Base-by-base conservation (phyloP, 2,888 invertebrate genomes). In the Trachelus troglodyta region DNA sequence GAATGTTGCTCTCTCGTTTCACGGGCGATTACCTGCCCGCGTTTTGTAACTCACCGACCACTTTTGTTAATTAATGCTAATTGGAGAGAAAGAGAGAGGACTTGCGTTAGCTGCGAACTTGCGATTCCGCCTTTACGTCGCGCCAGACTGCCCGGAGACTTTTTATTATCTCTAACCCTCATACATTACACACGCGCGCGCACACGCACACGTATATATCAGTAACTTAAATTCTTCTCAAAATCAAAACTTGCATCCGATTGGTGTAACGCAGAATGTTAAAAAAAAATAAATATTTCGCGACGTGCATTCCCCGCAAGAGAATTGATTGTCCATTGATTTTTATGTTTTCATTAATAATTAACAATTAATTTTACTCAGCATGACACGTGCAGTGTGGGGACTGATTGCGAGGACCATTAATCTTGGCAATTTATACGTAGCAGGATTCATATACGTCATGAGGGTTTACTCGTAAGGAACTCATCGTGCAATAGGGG, bases 31-130 rank as follows among this genome's bases (percentile, higher is more conserved):
- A 56, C 56, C 56, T 56, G 56, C 56, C 56, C 23, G 56, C 56
- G 56, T 56, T 56, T 56, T 56, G 56, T 56, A 56, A 56, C 23
- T 56, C 56, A 9, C 56, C 56, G 23, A 15, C 56, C 56, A 56
- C 56, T 56, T 56, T 23, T 56, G 9, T 56, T 56, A 56, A 56
- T 56, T 56, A 56, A 56, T 56, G 56, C 56, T 56, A 56, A 56
- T 56, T 56, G 56, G 56, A 23, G 56, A 2, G 77, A 78, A 79
- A 77, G 76, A 74, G 76, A 56, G 23, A 56, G 56, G 77, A 79
- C 76, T 35, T 31, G n/a, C 12, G 12, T 75, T n/a, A 75, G 30
- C 68, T 4, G 12, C 30, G 34, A 56, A 56, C 56, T 56, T 56
- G 56, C 56, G 56, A 56, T 56, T 56, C 23, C 56, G 56, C 56